Conservation (phyloP, 2,888 invertebrate species). For the Diadromus collaris region DNA sequence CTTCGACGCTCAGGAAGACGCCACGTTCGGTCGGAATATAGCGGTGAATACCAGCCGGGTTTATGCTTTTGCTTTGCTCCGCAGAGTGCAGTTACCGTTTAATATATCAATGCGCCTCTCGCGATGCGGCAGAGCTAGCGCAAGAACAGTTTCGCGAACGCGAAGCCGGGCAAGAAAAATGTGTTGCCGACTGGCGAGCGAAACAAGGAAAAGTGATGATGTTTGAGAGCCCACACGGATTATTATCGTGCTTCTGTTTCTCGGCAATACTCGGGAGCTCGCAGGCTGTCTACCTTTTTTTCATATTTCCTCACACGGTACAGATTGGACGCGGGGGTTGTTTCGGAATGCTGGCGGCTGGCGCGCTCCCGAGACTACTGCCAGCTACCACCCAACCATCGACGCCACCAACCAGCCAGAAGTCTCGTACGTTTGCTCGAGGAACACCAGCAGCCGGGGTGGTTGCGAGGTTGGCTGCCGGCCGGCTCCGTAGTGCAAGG, state of each 20-base stretch:
- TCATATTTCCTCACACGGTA: conserved; percentile 14
- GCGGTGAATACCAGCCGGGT: conserved; percentile 8
- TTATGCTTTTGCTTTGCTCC: conserved; percentile 13
- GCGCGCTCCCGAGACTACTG: conserved; percentile 7
- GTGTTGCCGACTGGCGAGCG: not conserved
- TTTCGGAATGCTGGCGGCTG: conserved; percentile 40
- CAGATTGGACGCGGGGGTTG: conserved; percentile 18
- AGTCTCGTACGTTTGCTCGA: conserved; percentile 50
- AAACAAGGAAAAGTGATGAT: conserved; percentile 13
- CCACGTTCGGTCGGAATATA: conserved; percentile 33
- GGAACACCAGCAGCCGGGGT: conserved; percentile 35
- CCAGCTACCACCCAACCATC: conserved; percentile 14
- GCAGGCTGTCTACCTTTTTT: conserved; percentile 7
- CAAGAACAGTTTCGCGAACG: not conserved
- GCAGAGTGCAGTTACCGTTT: conserved; percentile 28
- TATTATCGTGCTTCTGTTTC: conserved; percentile 18
- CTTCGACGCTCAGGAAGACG: conserved; percentile 52
- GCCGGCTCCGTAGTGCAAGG: conserved; percentile 20
- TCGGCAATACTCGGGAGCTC: not conserved
- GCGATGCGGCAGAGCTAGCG: not conserved
- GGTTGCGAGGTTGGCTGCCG: conserved; percentile 19
- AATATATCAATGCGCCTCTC: conserved; percentile 41
- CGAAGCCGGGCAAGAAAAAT: not conserved
- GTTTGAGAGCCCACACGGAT: conserved; percentile 31
- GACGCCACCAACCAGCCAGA: conserved; percentile 42